Percentiles rank a stretch among this genome's conserved stretches.
These are phyloP conservation scores for Motacilla tschutschensis DNA, from an alignment of 2,113 vertebrate genomes.

Conservation along the genomic window DNA sequence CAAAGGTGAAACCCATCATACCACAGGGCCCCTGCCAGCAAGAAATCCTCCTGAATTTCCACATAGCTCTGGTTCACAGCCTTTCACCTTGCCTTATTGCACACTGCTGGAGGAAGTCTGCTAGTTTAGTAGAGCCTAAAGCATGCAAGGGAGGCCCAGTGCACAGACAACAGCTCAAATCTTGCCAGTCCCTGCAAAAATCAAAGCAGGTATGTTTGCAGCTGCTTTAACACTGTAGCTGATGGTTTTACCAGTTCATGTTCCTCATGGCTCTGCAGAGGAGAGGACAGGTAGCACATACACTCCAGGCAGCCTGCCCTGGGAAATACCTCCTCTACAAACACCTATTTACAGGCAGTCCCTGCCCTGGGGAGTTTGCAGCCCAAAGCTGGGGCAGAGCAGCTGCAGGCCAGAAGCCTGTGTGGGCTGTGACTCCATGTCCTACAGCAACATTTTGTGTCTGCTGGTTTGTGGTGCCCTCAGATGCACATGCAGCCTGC, in stretches of 20 bases:
- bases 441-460: neutral
- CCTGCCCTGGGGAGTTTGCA: neutral
- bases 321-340: neutral
- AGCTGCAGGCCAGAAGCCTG: neutral
- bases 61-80: neutral
- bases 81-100: neutral
- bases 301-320: neutral
- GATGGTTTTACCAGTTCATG: neutral
- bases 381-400: neutral
- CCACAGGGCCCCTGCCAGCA: neutral
- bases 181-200: neutral
- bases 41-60: conserved; percentile 33
- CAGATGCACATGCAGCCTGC: neutral
- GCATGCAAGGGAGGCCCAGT: fast-evolving
- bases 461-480: neutral
- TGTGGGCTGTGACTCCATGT: neutral
- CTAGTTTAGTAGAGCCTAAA: neutral
- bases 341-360: neutral
- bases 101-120: neutral
- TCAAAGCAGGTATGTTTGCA: neutral
- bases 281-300: neutral
- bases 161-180: neutral
- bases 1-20: conserved; percentile 10
- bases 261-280: neutral
- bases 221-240: neutral